phyloP scores from a whole-genome alignment of 2,888 invertebrate species.

The Furcula furcula region DNA sequence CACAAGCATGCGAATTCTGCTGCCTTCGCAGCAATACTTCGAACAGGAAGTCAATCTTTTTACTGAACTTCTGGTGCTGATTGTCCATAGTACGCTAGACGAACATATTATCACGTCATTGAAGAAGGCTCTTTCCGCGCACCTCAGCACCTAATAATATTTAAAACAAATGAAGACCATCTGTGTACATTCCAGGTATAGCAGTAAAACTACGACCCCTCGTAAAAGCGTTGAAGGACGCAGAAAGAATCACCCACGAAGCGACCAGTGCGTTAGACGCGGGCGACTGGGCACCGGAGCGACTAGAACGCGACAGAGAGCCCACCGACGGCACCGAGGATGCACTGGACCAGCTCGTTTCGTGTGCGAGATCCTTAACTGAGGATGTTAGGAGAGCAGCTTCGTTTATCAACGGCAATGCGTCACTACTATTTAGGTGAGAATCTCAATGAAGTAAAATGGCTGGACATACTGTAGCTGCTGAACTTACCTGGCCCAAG shows the following conservation, averaged over 20 bases:
- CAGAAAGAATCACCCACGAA: slow-evolving; percentile 90
- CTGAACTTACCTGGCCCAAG: too few relatives aligned
- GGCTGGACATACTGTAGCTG: too few relatives aligned
- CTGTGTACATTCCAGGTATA: slow-evolving; percentile 80
- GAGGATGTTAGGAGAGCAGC: slow-evolving; percentile 95
- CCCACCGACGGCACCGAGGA: slow-evolving; percentile 86
- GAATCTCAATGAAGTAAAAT: too few relatives aligned
- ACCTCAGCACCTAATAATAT: too few relatives aligned
- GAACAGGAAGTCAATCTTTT: too few relatives aligned
- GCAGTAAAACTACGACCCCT: slow-evolving; percentile 88
- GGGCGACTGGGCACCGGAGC: slow-evolving; percentile 89
- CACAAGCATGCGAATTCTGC: too few relatives aligned
- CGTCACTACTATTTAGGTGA: slow-evolving; percentile 88
- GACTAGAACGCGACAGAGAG: slow-evolving; percentile 77
- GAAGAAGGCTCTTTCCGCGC: too few relatives aligned
- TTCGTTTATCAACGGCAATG: slow-evolving; percentile 94
- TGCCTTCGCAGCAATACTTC: too few relatives aligned
- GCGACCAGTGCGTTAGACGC: slow-evolving; percentile 88
- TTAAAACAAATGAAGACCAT: too few relatives aligned
- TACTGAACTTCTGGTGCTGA: too few relatives aligned
- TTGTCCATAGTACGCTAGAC: too few relatives aligned
- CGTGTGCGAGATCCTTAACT: slow-evolving; percentile 92
- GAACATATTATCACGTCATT: too few relatives aligned
- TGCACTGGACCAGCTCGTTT: slow-evolving; percentile 93
- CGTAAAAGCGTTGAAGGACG: slow-evolving; percentile 90